Conservation (phyloP, 1,140 invertebrate species). For the Hestina assimilis region DNA sequence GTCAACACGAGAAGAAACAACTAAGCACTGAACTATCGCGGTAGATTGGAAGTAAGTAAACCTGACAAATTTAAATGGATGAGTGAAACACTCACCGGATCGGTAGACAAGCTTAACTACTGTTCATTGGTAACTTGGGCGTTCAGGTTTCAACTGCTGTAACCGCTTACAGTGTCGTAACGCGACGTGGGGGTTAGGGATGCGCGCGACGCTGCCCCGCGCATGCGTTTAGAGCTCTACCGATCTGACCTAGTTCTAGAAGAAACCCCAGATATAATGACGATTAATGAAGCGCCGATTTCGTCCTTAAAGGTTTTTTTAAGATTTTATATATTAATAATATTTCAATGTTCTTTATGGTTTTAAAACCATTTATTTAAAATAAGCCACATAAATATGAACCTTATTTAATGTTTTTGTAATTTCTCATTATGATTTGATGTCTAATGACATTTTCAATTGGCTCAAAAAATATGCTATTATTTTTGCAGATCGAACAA, state of each 20-base stretch:
- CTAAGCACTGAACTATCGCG: conserved; percentile 56
- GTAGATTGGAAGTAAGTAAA: conserved; percentile 12
- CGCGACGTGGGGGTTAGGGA: conserved; percentile 26
- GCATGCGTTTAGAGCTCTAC: conserved; percentile 28
- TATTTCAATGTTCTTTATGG: no score
- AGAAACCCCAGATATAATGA: conserved; percentile 10
- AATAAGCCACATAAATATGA: no score
- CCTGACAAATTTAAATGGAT: conserved; percentile 8
- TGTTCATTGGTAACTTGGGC: conserved; percentile 25
- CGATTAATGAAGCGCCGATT: conserved; percentile 4
- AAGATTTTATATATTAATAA: no score
- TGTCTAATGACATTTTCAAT: no score
- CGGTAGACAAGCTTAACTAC: conserved; percentile 19
- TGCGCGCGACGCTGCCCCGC: conserved; percentile 36
- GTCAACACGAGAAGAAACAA: conserved; percentile 50
- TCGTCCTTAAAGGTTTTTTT: no score
- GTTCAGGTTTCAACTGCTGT: conserved; percentile 38
- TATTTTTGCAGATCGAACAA: no score
- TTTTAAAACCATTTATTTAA: no score
- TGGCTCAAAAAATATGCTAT: no score
- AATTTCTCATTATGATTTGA: no score
- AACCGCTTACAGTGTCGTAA: conserved; percentile 28
- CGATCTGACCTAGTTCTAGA: conserved; percentile 55
- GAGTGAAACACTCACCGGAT: conserved; percentile 52
- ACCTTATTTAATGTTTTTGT: no score